Evolutionary conservation across 2,113 vertebrate genomes (phyloP).

Genomic region (Blennius ocellaris): DNA sequence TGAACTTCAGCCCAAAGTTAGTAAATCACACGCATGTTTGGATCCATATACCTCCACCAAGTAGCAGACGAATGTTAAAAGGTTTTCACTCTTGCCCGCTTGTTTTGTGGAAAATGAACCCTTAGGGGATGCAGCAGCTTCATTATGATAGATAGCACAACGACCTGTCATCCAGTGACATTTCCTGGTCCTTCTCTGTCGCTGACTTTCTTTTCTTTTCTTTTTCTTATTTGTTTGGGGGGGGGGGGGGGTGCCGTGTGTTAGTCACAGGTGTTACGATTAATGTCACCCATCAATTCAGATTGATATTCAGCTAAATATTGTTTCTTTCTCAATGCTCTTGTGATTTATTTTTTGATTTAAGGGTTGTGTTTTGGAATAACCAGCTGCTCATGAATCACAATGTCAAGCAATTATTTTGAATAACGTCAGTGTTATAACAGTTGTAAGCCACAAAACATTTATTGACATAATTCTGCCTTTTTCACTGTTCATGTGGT

Average conservation of each 20-base stretch:
- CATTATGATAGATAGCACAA: constrained; percentile 55
- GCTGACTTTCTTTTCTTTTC: background rate
- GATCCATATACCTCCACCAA: background rate
- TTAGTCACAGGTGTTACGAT: constrained; percentile 42
- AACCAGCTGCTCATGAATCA: too few relatives aligned
- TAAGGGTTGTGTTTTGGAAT: too few relatives aligned
- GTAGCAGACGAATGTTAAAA: background rate
- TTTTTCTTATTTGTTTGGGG: too few relatives aligned
- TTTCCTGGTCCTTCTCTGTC: constrained; percentile 42
- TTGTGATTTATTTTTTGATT: constrained; percentile 4
- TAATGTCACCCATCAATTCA: constrained; percentile 30
- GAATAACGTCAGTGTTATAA: too few relatives aligned
- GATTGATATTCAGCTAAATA: constrained; percentile 36
- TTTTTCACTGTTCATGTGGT: too few relatives aligned
- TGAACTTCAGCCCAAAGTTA: background rate
- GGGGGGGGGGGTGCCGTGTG: constrained; percentile 27
- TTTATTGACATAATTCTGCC: too few relatives aligned
- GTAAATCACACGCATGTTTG: background rate
- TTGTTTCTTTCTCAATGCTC: constrained; percentile 7
- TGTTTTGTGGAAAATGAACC: constrained; percentile 39
- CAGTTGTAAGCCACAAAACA: too few relatives aligned
- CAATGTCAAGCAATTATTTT: too few relatives aligned
- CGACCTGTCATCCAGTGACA: constrained; percentile 60
- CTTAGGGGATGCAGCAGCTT: constrained; percentile 2
- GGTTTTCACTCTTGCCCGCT: constrained; percentile 10